These are phyloP conservation scores for Hassar affinis DNA, from an alignment of 2,113 vertebrate species.

Conservation along the genomic window DNA sequence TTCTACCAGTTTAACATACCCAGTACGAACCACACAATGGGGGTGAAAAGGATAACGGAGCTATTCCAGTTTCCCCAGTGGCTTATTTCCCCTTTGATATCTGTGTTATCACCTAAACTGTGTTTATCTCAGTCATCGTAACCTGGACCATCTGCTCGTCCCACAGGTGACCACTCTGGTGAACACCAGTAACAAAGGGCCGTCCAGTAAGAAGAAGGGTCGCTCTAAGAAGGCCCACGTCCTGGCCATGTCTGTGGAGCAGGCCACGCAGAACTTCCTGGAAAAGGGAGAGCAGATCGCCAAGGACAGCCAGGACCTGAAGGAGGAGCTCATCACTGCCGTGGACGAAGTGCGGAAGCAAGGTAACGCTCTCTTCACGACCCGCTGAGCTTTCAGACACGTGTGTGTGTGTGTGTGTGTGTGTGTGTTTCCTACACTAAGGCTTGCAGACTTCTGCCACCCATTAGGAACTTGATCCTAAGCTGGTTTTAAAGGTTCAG, in stretches of 20 bases:
- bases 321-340: slow-evolving; percentile 91
- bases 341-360: slow-evolving; percentile 97
- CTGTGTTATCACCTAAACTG: too few species aligned
- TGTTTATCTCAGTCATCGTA: too few species aligned
- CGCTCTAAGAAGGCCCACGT: slow-evolving; percentile 98
- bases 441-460: too few species aligned
- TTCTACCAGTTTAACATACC: not conserved
- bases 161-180: slow-evolving; percentile 93
- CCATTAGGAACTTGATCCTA: too few species aligned
- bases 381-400: not conserved
- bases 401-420: not conserved
- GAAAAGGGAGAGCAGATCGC: slow-evolving; percentile 98
- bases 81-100: not conserved
- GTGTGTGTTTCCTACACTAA: too few species aligned
- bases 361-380: slow-evolving; percentile 70
- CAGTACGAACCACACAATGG: not conserved
- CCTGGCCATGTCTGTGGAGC: slow-evolving; percentile 93
- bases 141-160: too few species aligned
- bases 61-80: not conserved
- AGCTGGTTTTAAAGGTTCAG: too few species aligned
- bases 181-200: slow-evolving; percentile 97
- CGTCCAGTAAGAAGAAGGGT: slow-evolving; percentile 96
- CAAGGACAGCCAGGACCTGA: slow-evolving; percentile 96
- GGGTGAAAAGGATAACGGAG: not conserved
- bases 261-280: slow-evolving; percentile 96